Conservation (phyloP, 2,888 invertebrate genomes). For the Dryomyza anilis region DNA sequence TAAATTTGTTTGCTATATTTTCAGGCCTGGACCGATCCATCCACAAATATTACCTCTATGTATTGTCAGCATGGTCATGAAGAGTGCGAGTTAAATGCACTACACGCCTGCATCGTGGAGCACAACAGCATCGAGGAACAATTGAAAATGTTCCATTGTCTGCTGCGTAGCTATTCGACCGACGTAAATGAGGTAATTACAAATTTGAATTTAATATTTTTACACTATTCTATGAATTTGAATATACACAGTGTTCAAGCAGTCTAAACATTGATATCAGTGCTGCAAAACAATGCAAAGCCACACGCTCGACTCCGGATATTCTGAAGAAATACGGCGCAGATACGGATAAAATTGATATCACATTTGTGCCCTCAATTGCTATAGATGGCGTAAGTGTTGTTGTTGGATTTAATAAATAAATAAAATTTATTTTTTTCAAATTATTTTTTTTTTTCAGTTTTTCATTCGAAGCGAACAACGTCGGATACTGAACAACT, state of each 20-base stretch:
- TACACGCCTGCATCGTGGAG: slow-evolving; percentile 58
- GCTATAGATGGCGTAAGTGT: slow-evolving; percentile 54
- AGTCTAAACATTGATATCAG: slow-evolving; percentile 44
- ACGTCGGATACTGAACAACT: slow-evolving; percentile 45
- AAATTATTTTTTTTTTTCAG: slow-evolving; percentile 34
- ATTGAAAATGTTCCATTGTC: slow-evolving; percentile 51
- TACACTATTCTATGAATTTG: slow-evolving; percentile 11
- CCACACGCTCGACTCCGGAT: slow-evolving; percentile 42
- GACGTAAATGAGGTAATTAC: slow-evolving; percentile 40
- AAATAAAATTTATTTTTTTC: background rate
- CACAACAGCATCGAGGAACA: slow-evolving; percentile 42
- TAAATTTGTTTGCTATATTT: background rate
- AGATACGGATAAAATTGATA: slow-evolving; percentile 46
- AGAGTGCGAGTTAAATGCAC: slow-evolving; percentile 57
- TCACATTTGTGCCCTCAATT: slow-evolving; percentile 56
- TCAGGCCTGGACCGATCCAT: slow-evolving; percentile 41
- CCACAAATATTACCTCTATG: slow-evolving; percentile 39
- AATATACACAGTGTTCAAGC: slow-evolving; percentile 41
- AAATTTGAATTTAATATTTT: background rate
- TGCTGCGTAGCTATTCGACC: slow-evolving; percentile 44
- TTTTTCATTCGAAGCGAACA: slow-evolving; percentile 47
- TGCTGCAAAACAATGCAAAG: slow-evolving; percentile 45
- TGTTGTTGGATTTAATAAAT: background rate
- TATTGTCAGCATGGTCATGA: slow-evolving; percentile 53
- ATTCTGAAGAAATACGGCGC: slow-evolving; percentile 53